phyloP scores from a whole-genome alignment of 2,888 invertebrate genomes.

The Nezara viridula region DNA sequence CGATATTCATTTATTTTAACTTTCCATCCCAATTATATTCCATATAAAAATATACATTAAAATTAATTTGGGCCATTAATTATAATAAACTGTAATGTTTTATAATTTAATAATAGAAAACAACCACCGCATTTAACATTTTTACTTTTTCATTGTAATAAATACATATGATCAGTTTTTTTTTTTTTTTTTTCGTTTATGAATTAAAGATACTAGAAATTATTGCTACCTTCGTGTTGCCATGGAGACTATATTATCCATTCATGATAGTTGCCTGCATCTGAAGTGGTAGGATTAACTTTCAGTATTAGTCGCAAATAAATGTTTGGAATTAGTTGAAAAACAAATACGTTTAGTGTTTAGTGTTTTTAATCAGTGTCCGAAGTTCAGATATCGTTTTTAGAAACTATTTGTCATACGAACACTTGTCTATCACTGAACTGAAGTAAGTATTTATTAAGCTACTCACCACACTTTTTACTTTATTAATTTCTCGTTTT shows the following conservation, averaged over 20 bases:
- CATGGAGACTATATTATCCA: neutral
- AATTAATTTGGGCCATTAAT: neutral
- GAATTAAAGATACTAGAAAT: neutral
- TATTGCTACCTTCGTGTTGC: neutral
- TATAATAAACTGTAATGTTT: neutral
- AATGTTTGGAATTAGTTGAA: neutral
- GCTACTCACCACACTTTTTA: neutral
- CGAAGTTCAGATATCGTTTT: neutral
- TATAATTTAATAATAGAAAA: neutral
- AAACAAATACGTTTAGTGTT: neutral
- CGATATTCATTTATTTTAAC: slow-evolving; percentile 18
- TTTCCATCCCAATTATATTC: neutral
- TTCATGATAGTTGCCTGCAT: neutral
- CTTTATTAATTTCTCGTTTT: neutral
- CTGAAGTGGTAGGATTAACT: neutral
- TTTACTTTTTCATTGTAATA: neutral
- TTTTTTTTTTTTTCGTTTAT: neutral
- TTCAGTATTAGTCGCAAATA: neutral
- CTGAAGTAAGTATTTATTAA: neutral
- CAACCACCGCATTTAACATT: neutral
- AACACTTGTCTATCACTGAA: neutral
- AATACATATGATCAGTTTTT: neutral
- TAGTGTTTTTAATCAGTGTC: neutral
- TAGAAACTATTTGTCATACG: neutral
- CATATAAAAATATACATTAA: neutral